Evolutionary conservation across 2,888 invertebrate species (phyloP), one percentile per base, ranked within the genome.

Genomic region (Silvanus unidentatus): DNA sequence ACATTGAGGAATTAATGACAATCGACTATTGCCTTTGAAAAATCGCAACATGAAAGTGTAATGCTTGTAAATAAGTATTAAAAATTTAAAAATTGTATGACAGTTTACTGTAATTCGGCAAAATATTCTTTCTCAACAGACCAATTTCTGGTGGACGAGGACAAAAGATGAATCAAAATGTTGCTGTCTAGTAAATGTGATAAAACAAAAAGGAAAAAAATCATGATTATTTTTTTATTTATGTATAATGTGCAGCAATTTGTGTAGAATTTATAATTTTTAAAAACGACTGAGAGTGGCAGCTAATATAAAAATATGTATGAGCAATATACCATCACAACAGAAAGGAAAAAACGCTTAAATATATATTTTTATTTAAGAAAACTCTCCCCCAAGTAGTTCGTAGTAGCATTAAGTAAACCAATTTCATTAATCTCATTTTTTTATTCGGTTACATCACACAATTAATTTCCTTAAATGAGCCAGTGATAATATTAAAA

Each of bases 271-370:
- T 12, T 32, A 32, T n/a, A 5, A n/a, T 32, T 12, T 12, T 32
- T 32, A 32, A 12, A 32, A 32, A 32, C 13, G 32, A 32, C 32
- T 32, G 32, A 32, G 32, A 12, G 13, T 32, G 32, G 32, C 32
- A 32, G 32, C 32, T 32, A 32, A 32, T 32, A 32, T 32, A 32
- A 32, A 32, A 32, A 22, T 22, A 22, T 12, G 32, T 32, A 32
- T 32, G 32, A 32, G 13, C 32, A 39, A 30, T 39, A 39, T 37
- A 37, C 29, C 28, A 32, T 34, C 1, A 41, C 2, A 41, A 32
- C 35, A 41, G 40, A 30, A 32, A 40, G 34, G 15, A 28, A 29
- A 22, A 41, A 27, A 15, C 39, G 39, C 43, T 38, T 43, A 38
- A 43, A 15, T 15, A 38, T 38, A 22, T 22, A 43, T 38, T 16